A percentile compares a stretch with the other conserved stretches of the same genome.
These are phyloP conservation scores for Dromaius novaehollandiae DNA, from an alignment of 2,113 vertebrate species.

Conservation along the genomic window DNA sequence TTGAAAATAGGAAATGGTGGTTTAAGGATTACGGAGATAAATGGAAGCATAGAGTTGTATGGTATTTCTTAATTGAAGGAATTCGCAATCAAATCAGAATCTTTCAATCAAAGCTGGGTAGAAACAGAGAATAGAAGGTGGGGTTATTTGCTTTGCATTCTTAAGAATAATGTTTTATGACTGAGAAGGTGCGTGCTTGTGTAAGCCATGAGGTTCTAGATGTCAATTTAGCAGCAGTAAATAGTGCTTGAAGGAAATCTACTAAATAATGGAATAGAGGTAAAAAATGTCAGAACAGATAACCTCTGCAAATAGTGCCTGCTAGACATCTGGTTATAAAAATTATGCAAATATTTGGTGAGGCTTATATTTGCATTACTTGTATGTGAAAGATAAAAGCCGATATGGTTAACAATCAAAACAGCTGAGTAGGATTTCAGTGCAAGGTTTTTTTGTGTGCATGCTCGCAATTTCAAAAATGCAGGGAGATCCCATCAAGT, in stretches of 20 bases:
- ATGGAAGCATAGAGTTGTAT: not conserved
- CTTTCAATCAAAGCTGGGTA: not conserved
- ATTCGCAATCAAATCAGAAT: not conserved
- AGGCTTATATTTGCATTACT: not conserved
- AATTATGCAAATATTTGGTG: conserved; percentile 17
- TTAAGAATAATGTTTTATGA: not conserved
- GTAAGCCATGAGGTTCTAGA: not conserved
- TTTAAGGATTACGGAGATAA: not conserved
- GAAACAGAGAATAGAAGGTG: not conserved
- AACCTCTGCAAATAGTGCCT: not conserved
- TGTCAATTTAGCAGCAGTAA: not conserved
- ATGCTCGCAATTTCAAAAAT: not conserved
- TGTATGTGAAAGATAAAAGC: not conserved
- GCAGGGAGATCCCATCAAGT: not conserved
- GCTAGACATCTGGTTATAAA: conserved; percentile 12
- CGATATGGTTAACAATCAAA: not conserved
- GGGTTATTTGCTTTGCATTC: not conserved
- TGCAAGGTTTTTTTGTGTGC: not conserved
- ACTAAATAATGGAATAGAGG: conserved; percentile 11
- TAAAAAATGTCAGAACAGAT: not conserved
- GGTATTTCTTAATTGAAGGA: not conserved
- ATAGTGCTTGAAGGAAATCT: not conserved
- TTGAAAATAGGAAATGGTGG: not conserved
- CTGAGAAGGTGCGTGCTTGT: not conserved
- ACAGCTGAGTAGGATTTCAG: not conserved